Conservation (phyloP, 2,888 invertebrate genomes). For the Cheilosia urbana region DNA sequence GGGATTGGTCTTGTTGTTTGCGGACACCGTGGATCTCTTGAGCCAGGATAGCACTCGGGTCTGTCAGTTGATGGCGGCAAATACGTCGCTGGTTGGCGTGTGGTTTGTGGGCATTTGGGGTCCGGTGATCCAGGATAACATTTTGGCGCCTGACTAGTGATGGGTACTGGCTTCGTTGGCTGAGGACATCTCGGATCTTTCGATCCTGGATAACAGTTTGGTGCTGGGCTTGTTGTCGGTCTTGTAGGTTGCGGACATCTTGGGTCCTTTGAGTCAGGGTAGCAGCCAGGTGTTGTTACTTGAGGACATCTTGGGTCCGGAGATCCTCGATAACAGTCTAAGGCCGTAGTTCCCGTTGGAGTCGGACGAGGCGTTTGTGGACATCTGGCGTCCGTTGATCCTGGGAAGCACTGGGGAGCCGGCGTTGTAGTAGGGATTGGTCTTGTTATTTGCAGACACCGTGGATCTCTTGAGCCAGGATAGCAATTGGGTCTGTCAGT, state of each 20-base stretch:
- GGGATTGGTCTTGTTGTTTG: slow-evolving; percentile 68
- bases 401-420: slow-evolving; percentile 80
- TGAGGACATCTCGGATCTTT: slow-evolving; percentile 79
- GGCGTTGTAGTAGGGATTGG: slow-evolving; percentile 41
- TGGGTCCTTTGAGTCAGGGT: slow-evolving; percentile 80
- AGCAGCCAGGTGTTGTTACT: slow-evolving; percentile 78
- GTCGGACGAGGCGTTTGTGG: slow-evolving; percentile 77
- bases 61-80: slow-evolving; percentile 75
- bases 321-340: too few relatives aligned
- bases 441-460: slow-evolving; percentile 70
- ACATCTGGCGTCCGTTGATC: slow-evolving; percentile 81
- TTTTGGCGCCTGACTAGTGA: slow-evolving; percentile 44
- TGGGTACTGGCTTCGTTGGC: slow-evolving; percentile 75
- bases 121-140: slow-evolving; percentile 80
- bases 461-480: slow-evolving; percentile 78
- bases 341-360: slow-evolving; percentile 57
- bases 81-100: slow-evolving; percentile 51
- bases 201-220: slow-evolving; percentile 79
- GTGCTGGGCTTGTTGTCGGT: slow-evolving; percentile 78
- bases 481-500: slow-evolving; percentile 76
- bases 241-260: slow-evolving; percentile 77
- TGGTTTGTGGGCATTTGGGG: slow-evolving; percentile 78
- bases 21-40: slow-evolving; percentile 81
- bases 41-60: slow-evolving; percentile 79
- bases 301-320: slow-evolving; percentile 81